These are phyloP conservation scores for Balaeniceps rex DNA, from an alignment of 2,113 vertebrate genomes.

Conservation along the genomic window DNA sequence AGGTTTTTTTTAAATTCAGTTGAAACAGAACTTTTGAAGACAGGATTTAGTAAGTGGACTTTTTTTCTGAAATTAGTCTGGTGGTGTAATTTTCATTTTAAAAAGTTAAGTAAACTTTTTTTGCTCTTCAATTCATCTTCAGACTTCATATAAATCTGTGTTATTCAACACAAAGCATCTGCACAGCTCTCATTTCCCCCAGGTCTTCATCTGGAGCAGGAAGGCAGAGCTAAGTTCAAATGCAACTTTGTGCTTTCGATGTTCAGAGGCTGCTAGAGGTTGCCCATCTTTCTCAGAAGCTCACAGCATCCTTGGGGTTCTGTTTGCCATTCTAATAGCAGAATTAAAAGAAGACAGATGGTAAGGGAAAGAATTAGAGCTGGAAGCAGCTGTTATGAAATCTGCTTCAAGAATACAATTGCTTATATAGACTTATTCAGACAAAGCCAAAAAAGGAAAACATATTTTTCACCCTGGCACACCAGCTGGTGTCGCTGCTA, in stretches of 20 bases:
- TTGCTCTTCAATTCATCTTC: background rate
- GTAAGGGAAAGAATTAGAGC: slow-evolving; percentile 23
- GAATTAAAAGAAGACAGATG: slow-evolving; percentile 48
- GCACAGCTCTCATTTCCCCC: background rate
- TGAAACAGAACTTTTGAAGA: background rate
- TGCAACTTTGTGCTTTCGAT: background rate
- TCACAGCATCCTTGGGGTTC: background rate
- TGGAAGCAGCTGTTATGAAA: slow-evolving; percentile 41
- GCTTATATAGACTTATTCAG: slow-evolving; percentile 2
- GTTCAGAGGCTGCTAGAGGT: background rate
- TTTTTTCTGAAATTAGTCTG: background rate
- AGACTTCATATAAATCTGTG: background rate
- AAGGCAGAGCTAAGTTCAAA: background rate
- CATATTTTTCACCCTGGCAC: slow-evolving; percentile 27
- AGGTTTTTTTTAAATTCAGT: background rate
- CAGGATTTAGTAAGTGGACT: background rate
- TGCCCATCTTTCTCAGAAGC: background rate
- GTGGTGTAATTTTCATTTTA: background rate
- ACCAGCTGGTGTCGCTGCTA: slow-evolving; percentile 19
- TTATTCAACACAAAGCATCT: background rate
- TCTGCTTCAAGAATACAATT: slow-evolving; percentile 38
- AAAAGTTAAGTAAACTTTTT: background rate
- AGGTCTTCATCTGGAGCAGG: background rate
- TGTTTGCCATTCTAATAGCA: slow-evolving; percentile 34
- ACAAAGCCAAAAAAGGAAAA: background rate